Base-by-base conservation (phyloP, 2,888 invertebrate species). In the Drosophila subsilvestris region DNA sequence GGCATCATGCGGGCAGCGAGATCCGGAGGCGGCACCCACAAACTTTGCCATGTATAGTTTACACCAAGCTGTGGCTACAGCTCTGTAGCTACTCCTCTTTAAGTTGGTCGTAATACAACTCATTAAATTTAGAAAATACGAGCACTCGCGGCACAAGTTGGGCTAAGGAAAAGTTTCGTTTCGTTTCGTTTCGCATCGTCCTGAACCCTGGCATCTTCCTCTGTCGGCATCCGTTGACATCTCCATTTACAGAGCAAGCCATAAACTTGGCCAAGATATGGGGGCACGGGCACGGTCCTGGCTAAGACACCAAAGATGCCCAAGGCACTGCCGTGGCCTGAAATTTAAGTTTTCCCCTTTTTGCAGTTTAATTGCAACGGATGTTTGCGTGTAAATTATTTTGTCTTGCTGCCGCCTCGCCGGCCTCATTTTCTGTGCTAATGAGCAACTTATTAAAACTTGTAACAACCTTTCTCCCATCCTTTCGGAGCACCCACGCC, bases 371-470 rank as follows among this genome's bases (percentile, higher is more conserved):
- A 84, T 86, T 84, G 84, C 83, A 84, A 74, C 87, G 85, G 87
- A 85, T 85, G 86, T 79, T 77, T 76, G 78, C 81, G 78, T 86
- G 85, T 87, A 86, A 86, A 86, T 86, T 86, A 86, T 86, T 86
- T 85, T 85, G 86, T 79, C 62, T 69, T 50, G 45, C 51, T 57
- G 68, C 60, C 58, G 47, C 60, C 53, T 37, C 66, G 47, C 47
- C 67, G 72, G 78, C 75, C 81, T 77, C 79, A 75, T 85, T 86
- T 86, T 82, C 86, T 77, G 59, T 79, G 86, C 80, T 86, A 86
- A 86, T 87, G 86, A 86, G 85, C 77, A 79, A 81, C 81, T 83
- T 86, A 86, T 86, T 86, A 86, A 86, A 84, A 85, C 71, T 80
- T 80, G 75, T 43, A 18, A 32, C 57, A 61, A 49, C 29, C 57